Evolutionary conservation across 2,797 vertebrate species (phyloP), one percentile per base, ranked within the genome.

Genomic region (Pelochelys cantorii): DNA sequence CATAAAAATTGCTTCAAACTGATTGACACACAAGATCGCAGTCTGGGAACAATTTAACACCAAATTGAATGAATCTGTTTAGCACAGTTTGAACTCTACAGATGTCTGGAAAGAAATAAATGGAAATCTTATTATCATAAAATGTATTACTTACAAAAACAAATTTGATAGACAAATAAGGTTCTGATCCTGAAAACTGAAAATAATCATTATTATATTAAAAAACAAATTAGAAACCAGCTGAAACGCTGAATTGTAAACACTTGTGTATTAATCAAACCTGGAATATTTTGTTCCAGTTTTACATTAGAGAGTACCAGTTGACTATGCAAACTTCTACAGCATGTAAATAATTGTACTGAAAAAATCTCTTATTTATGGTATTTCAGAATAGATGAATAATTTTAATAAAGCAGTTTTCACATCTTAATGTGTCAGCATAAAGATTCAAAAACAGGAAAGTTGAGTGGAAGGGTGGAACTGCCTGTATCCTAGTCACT

Each of bases 41-140:
- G 18, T 74, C 89, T 75, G 75, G 79, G 85, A 59, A 84, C 78
- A 89, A 88, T 93, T 93, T 87, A 90, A 84, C 92, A 79, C 92
- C 65, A 87, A 93, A 71, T 62, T 86, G 55, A 84, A 79, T 81
- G 79, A 85, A 4, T 81, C 85, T 78, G 85, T 92, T 86, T 48
- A 52, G 74, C 74, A 48, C 42, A 27, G 74, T 77, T 48, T 77
- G 74, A 77, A 52, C 37, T 42, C 37, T 52, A 27, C 25, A 77
- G 25, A 52, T 77, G 74, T 77, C 52, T 37, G 68, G 68, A 34
- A 71, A 77, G 25, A 77, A 77, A 52, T 25, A 77, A 27, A 77
- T 48, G 42, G 42, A 77, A 29, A 13, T 77, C 42, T 77, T 77
- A 75, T 75, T 42, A 27, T 42, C 68, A 71, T 37, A 71, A 71